These are phyloP conservation scores for Nothocercus julius DNA, from an alignment of 2,113 vertebrate species.

Conservation along the genomic window DNA sequence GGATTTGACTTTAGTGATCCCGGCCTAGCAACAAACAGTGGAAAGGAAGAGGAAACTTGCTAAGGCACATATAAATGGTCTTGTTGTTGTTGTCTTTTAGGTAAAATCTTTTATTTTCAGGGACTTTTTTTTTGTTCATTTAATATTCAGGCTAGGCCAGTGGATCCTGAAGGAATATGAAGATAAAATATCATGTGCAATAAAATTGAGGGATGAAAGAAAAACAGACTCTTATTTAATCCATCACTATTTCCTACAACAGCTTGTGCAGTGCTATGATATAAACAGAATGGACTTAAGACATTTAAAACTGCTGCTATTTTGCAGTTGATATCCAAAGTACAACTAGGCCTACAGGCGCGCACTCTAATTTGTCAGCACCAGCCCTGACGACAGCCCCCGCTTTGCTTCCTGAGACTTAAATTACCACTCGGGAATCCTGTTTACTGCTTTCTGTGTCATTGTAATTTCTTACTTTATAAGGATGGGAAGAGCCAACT, in stretches of 20 bases:
- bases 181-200: not conserved
- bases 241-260: not conserved
- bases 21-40: not conserved
- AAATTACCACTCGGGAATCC: not conserved
- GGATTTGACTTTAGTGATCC: rapidly evolving
- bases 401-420: not conserved
- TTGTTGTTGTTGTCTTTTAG: not conserved
- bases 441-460: not conserved
- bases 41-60: not conserved
- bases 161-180: not conserved
- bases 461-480: not conserved
- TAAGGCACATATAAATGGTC: too few relatives aligned
- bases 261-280: not conserved
- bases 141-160: not conserved
- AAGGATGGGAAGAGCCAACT: not conserved
- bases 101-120: not conserved
- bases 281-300: not conserved
- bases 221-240: not conserved
- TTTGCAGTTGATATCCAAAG: slow-evolving; percentile 1
- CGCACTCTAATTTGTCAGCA: not conserved
- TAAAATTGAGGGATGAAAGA: not conserved
- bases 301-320: slow-evolving; percentile 15
- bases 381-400: not conserved
- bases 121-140: not conserved
- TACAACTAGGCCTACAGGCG: not conserved